Evolutionary conservation across 2,888 invertebrate species (phyloP).

Genomic region (Ceraclea dissimilis): DNA sequence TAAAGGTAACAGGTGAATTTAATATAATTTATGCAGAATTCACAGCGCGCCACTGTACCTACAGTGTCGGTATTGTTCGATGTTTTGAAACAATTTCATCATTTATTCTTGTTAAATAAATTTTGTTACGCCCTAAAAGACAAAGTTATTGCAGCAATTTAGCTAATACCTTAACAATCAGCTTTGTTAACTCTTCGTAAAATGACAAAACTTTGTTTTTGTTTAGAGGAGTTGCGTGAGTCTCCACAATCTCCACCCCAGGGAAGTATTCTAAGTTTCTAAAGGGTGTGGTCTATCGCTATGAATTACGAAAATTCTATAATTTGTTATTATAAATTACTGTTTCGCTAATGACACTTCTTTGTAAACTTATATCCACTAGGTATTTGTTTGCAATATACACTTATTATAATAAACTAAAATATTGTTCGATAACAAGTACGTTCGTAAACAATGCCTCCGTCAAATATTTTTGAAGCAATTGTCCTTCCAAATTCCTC

Average conservation of each 20-base stretch:
- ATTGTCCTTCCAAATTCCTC: too few species aligned
- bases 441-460: too few species aligned
- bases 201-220: constrained; percentile 23
- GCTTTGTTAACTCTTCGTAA: constrained; percentile 19
- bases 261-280: constrained; percentile 1
- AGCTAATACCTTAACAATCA: constrained; percentile 21
- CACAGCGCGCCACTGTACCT: too few species aligned
- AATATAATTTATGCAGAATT: too few species aligned
- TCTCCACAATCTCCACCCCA: constrained; percentile 4
- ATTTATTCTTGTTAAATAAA: constrained; percentile 14
- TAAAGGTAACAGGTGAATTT: too few species aligned
- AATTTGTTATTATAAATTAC: constrained; percentile 14
- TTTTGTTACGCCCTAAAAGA: constrained; percentile 15
- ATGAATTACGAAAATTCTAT: constrained; percentile 10
- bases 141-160: constrained; percentile 21
- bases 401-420: too few species aligned
- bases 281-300: neutral
- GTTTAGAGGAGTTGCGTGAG: constrained; percentile 18
- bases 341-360: constrained; percentile 15
- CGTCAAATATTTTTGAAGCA: too few species aligned
- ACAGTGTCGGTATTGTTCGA: too few species aligned
- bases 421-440: too few species aligned
- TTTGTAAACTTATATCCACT: too few species aligned
- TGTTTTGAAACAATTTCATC: constrained; percentile 1
- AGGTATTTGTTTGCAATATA: too few species aligned